phyloP scores from a whole-genome alignment of 2,113 vertebrate genomes.

The Tragulus kanchil region DNA sequence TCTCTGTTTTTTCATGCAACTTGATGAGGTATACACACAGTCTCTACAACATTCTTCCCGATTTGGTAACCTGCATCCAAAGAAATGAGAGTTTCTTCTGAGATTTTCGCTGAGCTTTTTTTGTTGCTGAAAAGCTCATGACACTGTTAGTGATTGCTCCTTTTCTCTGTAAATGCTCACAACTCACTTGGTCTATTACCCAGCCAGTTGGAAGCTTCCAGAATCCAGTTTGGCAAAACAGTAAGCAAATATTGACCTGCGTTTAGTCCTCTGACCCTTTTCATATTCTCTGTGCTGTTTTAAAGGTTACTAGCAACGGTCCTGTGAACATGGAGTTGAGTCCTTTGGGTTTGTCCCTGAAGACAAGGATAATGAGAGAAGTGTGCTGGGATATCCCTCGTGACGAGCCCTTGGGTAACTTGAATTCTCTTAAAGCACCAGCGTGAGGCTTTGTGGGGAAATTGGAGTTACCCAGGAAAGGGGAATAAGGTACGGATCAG shows the following conservation, averaged over 20 bases:
- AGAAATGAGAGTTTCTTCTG: neutral
- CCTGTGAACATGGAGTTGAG: neutral
- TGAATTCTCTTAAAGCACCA: slow-evolving; percentile 6
- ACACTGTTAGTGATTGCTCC: neutral
- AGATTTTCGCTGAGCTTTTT: neutral
- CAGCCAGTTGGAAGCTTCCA: neutral
- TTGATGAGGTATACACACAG: neutral
- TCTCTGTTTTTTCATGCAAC: neutral
- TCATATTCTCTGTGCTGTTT: neutral
- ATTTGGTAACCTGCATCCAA: neutral
- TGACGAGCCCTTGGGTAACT: neutral
- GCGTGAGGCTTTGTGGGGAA: neutral
- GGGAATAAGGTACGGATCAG: neutral
- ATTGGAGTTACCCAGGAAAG: neutral
- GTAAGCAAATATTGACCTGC: slow-evolving; percentile 7
- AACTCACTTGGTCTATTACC: neutral
- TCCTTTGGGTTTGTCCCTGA: neutral
- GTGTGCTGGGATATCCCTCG: neutral
- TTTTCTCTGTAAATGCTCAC: neutral
- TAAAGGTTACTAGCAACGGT: neutral
- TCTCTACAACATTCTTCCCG: neutral
- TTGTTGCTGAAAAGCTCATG: neutral
- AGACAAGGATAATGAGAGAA: neutral
- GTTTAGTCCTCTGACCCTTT: neutral
- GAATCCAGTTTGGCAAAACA: slow-evolving; percentile 19